Base-by-base conservation (phyloP, 1,140 invertebrate genomes). In the Pseudoatta argentina region DNA sequence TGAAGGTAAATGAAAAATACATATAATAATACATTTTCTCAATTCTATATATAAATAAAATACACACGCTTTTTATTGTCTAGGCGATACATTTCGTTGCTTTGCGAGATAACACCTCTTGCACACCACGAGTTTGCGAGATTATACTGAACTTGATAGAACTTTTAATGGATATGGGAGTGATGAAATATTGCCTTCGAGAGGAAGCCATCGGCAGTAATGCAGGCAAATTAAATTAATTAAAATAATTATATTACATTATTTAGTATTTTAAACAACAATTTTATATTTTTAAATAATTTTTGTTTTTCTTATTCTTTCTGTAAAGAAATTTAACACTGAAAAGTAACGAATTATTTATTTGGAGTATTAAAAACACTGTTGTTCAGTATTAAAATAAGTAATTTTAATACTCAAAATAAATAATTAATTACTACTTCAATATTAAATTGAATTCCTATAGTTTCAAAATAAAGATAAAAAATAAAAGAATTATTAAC, bases 121-220 rank as follows among this genome's bases (percentile, higher is more conserved):
- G 97, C 91, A 98, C 98, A 0, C 94, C 98, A 3, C 96, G 98
- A 39, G 98, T 99, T 3, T 97, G 98, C 94, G 98, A 99, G 94
- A 97, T 97, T 5, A 97, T 99, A 86, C 94, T 99, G 0, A 99
- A 99, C 92, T 95, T 99, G 48, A 96, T 99, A 2, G 98, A 99
- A 92, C 96, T 98, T 0, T 93, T 99, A 0, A 96, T 99, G 93
- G 98, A 99, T 89, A 97, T 99, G 94, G 98, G 98, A 4, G 97
- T 99, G 8, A 95, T 98, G 75, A 97, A 97, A 89, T 96, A 95
- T 85, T 95, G 93, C 67, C 91, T 95, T 55, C 92, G 94, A 59
- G 96, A 96, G 5, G 96, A 96, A 88, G 92, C 93, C 0, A 78
- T 94, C 10, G 91, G 78, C 12, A 88, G 87, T 69, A 89, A 91